Evolutionary conservation across 2,888 invertebrate genomes (phyloP), one percentile per base, ranked within the genome.

Genomic region (Metacarcinus magister): DNA sequence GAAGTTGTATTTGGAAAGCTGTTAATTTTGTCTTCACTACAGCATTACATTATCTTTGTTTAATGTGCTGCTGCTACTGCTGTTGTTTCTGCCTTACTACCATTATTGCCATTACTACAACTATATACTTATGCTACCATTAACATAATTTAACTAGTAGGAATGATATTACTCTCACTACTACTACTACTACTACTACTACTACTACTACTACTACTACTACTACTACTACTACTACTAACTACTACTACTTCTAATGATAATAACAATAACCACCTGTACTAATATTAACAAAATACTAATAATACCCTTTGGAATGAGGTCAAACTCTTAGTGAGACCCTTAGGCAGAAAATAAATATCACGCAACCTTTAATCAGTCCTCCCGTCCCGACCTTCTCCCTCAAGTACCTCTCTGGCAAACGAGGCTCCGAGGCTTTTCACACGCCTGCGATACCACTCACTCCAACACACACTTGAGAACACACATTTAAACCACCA

Each of bases 391-490:
- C 82, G 82, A 82, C 82, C 82, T 82, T 82, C 82, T 8, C 8
- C 82, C 82, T 32, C 32, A 82, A 82, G 82, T 82, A 32, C 13
- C 82, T 82, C 82, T 82, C 32, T 82, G 82, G 82, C 32, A 82
- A 82, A 82, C 82, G 82, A 82, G 32, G 82, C 82, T 82, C 32
- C 32, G 82, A 82, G 82, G 82, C 82, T 82, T 82, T 32, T 82
- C 82, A 82, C 82, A 32, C 82, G 28, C 32, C 28, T 82, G 28
- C 82, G 82, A 82, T 82, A 82, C 82, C 82, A 16, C 82, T 82
- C 32, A 82, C 32, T 82, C 82, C 13, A 82, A 82, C 82, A 82
- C 82, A 82, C 82, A 82, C 82, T 82, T 82, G 82, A 82, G 82
- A 82, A 82, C 82, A 82, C 82, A 82, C 32, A 32, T 32, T 82